phyloP scores from a whole-genome alignment of 2,113 vertebrate species.

The Brachyistius frenatus region DNA sequence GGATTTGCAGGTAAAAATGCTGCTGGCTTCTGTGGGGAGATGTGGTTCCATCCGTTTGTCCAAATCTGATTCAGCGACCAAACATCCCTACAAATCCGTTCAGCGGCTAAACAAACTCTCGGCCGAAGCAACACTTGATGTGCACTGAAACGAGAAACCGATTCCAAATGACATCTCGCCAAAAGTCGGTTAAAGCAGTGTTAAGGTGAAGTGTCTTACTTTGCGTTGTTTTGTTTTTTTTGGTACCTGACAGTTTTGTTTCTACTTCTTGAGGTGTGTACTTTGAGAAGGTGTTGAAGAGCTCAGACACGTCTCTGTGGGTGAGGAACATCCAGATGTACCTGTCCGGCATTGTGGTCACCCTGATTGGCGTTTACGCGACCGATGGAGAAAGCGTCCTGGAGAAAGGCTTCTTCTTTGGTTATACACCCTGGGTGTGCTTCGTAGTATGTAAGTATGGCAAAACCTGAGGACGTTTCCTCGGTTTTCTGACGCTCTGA shows the following conservation, averaged over 20 bases:
- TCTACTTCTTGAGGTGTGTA: constrained; percentile 89
- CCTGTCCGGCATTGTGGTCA: constrained; percentile 93
- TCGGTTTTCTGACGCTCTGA: background rate
- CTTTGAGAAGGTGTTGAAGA: constrained; percentile 99
- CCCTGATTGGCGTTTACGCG: constrained; percentile 87
- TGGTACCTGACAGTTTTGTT: background rate
- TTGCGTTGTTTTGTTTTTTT: too few relatives aligned
- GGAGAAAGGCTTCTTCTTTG: constrained; percentile 96
- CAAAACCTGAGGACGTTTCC: too few relatives aligned
- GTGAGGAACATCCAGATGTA: constrained; percentile 99
- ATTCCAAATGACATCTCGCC: too few relatives aligned
- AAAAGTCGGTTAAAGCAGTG: background rate
- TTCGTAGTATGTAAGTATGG: constrained; percentile 92
- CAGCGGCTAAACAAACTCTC: too few relatives aligned
- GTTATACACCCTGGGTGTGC: constrained; percentile 93
- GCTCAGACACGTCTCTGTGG: constrained; percentile 98
- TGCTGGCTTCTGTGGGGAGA: background rate
- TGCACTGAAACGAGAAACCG: too few relatives aligned
- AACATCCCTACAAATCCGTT: too few relatives aligned
- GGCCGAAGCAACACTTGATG: background rate
- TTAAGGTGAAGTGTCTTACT: too few relatives aligned
- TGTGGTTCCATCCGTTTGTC: too few relatives aligned
- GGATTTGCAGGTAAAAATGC: constrained; percentile 93
- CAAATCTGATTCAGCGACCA: too few relatives aligned
- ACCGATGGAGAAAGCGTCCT: constrained; percentile 88